Percentiles rank a stretch among this genome's conserved stretches.
phyloP scores from a whole-genome alignment of 2,113 vertebrate species.

The Leptosomus discolor region DNA sequence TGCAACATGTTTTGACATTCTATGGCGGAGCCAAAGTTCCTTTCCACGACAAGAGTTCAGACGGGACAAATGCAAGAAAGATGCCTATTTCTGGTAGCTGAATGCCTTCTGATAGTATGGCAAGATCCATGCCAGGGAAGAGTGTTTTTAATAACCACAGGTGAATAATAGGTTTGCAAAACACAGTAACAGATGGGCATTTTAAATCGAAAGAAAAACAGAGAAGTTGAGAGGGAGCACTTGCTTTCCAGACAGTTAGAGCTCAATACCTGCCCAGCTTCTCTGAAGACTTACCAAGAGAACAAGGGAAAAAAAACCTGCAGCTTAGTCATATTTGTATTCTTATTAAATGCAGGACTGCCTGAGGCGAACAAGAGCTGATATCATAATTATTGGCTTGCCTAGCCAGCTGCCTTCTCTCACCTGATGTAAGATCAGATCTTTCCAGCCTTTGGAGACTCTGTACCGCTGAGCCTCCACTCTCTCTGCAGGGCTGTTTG shows the following conservation, averaged over 20 bases:
- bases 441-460: constrained; percentile 60
- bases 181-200: constrained; percentile 18
- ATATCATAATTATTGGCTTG: constrained; percentile 84
- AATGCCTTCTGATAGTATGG: background rate
- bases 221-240: constrained; percentile 3
- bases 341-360: constrained; percentile 77
- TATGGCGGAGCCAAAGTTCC: background rate
- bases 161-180: constrained; percentile 51
- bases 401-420: constrained; percentile 80
- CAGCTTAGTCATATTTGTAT: constrained; percentile 77
- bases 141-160: constrained; percentile 38
- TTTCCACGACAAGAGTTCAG: background rate
- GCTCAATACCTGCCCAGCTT: constrained; percentile 71
- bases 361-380: constrained; percentile 79
- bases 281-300: constrained; percentile 55
- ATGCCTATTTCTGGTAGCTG: background rate
- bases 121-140: background rate
- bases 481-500: constrained; percentile 58
- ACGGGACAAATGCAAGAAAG: background rate
- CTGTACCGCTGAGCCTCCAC: constrained; percentile 56
- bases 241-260: constrained; percentile 65
- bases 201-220: constrained; percentile 49
- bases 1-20: background rate
- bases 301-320: constrained; percentile 70
- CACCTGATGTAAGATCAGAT: constrained; percentile 79